Base-by-base conservation (phyloP, 1,140 invertebrate genomes). In the Magallana gigas region DNA sequence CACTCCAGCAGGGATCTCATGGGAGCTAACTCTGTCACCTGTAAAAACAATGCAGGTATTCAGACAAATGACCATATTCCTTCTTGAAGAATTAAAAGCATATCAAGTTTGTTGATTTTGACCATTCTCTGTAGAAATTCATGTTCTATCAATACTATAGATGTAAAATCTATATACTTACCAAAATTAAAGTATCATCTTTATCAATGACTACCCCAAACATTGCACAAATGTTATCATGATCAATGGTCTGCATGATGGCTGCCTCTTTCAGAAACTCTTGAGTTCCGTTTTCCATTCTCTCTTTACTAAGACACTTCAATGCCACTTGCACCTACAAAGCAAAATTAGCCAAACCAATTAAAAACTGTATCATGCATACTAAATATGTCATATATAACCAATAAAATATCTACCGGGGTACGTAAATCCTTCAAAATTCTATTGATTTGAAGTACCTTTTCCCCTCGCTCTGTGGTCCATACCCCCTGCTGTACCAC, bases 181-280 rank as follows among this genome's bases (percentile, higher is more conserved):
- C 98, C 93, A 99, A 95, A 98, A 99, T 99, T 57, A 99, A 95
- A 60, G 97, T 97, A 91, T 98, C 91, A 1, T 92, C 97, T n/a
- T 98, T 97, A 91, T 99, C 98, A 57, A 99, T 95, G 6, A 99
- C 99, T 62, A 99, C 98, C 0, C 99, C 99, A 94, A 98, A 99
- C n/a, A 99, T 95, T 23, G 98, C 95, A 0, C 99, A 98, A 91
- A 99, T 98, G 94, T 99, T 98, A 91, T 98, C 97, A 94, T 99
- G 98, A 93, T 99, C 98, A 91, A 99, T 99, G 81, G 97, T 97
- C 94, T 99, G 98, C 98, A 99, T 99, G 68, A 99, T 98, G 6
- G 98, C 98, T 1, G 98, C 99, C 95, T 99, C 99, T 94, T 99
- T 99, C 18, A 99, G 95, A 95, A 99, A 99, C 94, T 99, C 98